phyloP scores from a whole-genome alignment of 2,113 vertebrate genomes.

The Heterotilapia buettikoferi region DNA sequence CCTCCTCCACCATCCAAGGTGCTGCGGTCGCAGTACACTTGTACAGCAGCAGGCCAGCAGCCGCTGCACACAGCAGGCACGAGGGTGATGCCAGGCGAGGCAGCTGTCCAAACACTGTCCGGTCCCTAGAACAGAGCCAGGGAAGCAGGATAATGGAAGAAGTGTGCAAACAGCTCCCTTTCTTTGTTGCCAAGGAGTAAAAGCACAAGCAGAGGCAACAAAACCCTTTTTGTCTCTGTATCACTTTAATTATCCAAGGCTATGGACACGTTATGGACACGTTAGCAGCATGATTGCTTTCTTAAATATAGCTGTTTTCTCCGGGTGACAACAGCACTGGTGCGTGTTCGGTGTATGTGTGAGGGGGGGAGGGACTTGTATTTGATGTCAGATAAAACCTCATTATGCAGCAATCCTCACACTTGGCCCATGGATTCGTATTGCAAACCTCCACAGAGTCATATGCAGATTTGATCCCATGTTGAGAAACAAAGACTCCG shows the following conservation, averaged over 20 bases:
- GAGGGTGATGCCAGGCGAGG: conserved; percentile 42
- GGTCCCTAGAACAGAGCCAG: conserved; percentile 3
- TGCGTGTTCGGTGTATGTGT: not conserved
- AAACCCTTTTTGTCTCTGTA: conserved; percentile 20
- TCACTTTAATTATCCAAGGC: conserved; percentile 6
- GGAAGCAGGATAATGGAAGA: conserved; percentile 55
- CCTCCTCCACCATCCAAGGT: not conserved
- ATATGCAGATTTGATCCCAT: conserved; percentile 28
- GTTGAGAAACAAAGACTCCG: conserved; percentile 38
- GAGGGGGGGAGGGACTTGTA: not conserved
- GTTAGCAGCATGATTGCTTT: not conserved
- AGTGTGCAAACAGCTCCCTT: conserved; percentile 34
- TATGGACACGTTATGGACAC: not conserved
- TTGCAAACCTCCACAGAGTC: conserved; percentile 40
- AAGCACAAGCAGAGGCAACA: conserved; percentile 35
- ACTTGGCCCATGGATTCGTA: conserved; percentile 15
- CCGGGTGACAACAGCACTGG: not conserved
- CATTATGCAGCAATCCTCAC: not conserved
- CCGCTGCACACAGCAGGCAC: conserved; percentile 13
- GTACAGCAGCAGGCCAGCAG: not conserved
- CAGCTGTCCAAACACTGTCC: conserved; percentile 73
- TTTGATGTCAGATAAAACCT: not conserved
- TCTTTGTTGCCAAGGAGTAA: conserved; percentile 45
- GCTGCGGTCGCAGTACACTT: conserved; percentile 18
- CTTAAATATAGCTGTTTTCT: not conserved